Conservation (phyloP, 2,113 vertebrate species). For the Cariama cristata region DNA sequence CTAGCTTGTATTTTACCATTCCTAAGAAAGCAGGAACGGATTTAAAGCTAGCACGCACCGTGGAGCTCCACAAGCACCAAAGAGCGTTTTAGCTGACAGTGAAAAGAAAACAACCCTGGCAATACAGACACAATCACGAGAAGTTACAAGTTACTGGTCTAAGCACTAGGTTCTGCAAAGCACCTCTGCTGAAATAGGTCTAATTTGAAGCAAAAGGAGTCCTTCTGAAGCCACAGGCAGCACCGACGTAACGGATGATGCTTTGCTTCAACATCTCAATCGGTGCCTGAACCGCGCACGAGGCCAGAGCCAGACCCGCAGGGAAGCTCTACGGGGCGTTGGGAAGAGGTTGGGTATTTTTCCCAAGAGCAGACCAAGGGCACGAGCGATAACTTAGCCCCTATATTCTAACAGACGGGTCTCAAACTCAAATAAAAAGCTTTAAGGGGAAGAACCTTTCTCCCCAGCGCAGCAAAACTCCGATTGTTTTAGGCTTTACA, state of each 20-base stretch:
- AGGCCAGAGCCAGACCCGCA: not conserved
- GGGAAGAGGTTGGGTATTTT: not conserved
- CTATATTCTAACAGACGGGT: rapidly evolving
- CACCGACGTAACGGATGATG: not conserved
- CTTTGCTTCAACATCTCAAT: not conserved
- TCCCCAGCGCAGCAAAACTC: not conserved
- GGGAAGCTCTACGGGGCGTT: rapidly evolving
- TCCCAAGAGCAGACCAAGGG: not conserved
- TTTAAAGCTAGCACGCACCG: not conserved
- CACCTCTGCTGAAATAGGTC: rapidly evolving
- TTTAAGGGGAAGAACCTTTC: not conserved
- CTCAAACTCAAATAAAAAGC: not conserved
- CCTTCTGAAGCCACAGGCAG: not conserved
- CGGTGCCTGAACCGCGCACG: rapidly evolving
- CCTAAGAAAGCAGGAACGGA: not conserved
- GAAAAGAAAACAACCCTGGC: not conserved
- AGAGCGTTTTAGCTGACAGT: not conserved
- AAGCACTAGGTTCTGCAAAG: not conserved
- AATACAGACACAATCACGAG: not conserved
- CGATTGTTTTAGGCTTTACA: not conserved
- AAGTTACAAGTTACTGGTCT: not conserved
- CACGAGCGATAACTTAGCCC: rapidly evolving
- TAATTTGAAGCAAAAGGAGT: not conserved
- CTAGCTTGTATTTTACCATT: not conserved
- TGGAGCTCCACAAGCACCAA: not conserved